A percentile compares a stretch with the other conserved stretches of the same genome.
Conservation (phyloP, 2,113 vertebrate species). For the Seriola rivoliana region DNA sequence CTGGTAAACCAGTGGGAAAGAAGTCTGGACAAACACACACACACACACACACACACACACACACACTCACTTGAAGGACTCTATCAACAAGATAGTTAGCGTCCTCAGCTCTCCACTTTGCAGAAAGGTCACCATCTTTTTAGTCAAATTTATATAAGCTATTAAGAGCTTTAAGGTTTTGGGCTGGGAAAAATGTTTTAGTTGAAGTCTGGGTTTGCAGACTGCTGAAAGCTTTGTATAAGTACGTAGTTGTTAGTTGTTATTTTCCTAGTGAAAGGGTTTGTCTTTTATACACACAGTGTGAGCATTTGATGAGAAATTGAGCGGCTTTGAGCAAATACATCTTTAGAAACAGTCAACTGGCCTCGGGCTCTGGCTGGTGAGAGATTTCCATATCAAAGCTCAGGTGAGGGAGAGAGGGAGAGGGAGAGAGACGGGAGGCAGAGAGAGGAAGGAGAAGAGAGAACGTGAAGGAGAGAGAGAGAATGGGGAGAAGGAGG, state of each 20-base stretch:
- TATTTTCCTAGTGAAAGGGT: constrained; percentile 74
- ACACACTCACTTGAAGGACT: constrained; percentile 15
- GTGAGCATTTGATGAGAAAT: constrained; percentile 81
- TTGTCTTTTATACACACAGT: constrained; percentile 73
- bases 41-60: neutral
- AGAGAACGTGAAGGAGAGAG: constrained; percentile 44
- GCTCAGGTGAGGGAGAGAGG: constrained; percentile 78
- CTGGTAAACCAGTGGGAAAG: constrained; percentile 35
- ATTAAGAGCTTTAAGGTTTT: constrained; percentile 55
- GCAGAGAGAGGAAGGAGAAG: constrained; percentile 36
- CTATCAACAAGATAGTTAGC: constrained; percentile 33
- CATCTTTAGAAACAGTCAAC: constrained; percentile 80
- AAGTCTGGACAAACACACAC: constrained; percentile 7
- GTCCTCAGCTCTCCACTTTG: constrained; percentile 20
- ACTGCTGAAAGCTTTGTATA: constrained; percentile 54
- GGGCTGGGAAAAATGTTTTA: constrained; percentile 38
- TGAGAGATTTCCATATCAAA: constrained; percentile 85
- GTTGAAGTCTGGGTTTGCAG: constrained; percentile 50
- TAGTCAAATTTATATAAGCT: constrained; percentile 48
- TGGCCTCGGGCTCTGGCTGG: constrained; percentile 75
- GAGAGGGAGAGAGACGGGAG: constrained; percentile 9
- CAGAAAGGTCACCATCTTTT: constrained; percentile 58
- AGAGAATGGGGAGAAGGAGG: constrained; percentile 36
- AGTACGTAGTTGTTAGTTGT: constrained; percentile 69
- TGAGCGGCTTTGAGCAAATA: constrained; percentile 81